phyloP scores from a whole-genome alignment of 2,888 invertebrate genomes.

The Ochropleura plecta region DNA sequence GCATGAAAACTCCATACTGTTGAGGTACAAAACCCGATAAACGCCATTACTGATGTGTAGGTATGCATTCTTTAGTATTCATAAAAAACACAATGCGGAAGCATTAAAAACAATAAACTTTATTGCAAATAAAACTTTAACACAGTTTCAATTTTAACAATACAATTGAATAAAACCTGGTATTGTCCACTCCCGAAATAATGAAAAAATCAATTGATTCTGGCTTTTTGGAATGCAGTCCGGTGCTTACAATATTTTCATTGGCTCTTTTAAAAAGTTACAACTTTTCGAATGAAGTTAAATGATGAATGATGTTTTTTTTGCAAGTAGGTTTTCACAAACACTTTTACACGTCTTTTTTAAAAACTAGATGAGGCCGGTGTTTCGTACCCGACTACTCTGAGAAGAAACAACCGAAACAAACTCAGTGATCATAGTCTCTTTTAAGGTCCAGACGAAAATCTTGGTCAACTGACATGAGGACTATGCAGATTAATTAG shows the following conservation, averaged over 20 bases:
- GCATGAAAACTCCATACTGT: no score
- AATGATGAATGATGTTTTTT: no score
- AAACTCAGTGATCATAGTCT: no score
- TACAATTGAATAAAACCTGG: neutral
- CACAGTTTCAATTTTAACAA: constrained; percentile 26
- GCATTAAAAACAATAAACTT: neutral
- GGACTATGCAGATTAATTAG: no score
- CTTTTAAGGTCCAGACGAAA: no score
- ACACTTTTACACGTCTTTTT: no score
- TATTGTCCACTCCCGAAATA: constrained; percentile 16
- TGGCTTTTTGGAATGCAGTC: constrained; percentile 19
- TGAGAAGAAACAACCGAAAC: no score
- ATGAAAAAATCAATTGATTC: constrained; percentile 26
- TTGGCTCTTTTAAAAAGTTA: neutral
- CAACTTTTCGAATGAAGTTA: neutral
- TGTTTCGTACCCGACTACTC: no score
- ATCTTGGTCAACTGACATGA: no score
- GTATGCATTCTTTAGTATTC: neutral
- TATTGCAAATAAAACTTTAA: neutral
- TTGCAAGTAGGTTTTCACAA: no score
- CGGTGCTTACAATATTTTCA: neutral
- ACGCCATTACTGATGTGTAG: no score
- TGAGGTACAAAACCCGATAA: no score
- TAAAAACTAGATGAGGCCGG: neutral
- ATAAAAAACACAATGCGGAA: neutral